A percentile compares a stretch with the other conserved stretches of the same genome.
These are phyloP conservation scores for Caenorhabditis remanei DNA, from an alignment of 1,140 invertebrate species.

Conservation along the genomic window DNA sequence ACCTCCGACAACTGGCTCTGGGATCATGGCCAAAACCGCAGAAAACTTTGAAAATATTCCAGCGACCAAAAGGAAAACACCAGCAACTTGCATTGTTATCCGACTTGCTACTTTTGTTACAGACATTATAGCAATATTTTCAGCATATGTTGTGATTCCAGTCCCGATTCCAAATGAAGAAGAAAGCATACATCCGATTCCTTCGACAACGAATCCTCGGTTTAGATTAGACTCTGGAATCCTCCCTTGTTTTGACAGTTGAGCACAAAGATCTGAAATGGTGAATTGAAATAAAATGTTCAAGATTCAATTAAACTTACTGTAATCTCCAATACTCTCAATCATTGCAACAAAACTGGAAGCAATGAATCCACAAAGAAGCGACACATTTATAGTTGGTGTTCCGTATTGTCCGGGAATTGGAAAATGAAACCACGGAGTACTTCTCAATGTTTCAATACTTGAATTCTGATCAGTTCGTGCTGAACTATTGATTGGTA, in stretches of 20 bases:
- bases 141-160: slow-evolving; percentile 39
- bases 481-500: slow-evolving; percentile 69
- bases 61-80: neutral
- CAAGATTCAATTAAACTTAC: neutral
- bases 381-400: slow-evolving; percentile 76
- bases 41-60: slow-evolving; percentile 29
- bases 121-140: slow-evolving; percentile 19
- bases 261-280: slow-evolving; percentile 2
- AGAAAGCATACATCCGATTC: slow-evolving; percentile 41
- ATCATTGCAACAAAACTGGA: slow-evolving; percentile 75
- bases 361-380: slow-evolving; percentile 78
- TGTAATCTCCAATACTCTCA: slow-evolving; percentile 58
- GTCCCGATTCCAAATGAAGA: slow-evolving; percentile 32
- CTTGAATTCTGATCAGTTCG: slow-evolving; percentile 72
- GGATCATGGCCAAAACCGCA: slow-evolving; percentile 16
- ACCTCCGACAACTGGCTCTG: slow-evolving; percentile 27
- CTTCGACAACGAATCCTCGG: slow-evolving; percentile 61
- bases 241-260: neutral
- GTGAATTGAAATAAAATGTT: neutral
- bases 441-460: slow-evolving; percentile 68
- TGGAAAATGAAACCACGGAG: slow-evolving; percentile 74
- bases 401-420: slow-evolving; percentile 78
- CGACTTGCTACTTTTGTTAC: slow-evolving; percentile 34
- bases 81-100: slow-evolving; percentile 38
- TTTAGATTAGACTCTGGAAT: neutral